Base-by-base conservation (phyloP, 2,113 vertebrate genomes). In the Thunnus maccoyii region DNA sequence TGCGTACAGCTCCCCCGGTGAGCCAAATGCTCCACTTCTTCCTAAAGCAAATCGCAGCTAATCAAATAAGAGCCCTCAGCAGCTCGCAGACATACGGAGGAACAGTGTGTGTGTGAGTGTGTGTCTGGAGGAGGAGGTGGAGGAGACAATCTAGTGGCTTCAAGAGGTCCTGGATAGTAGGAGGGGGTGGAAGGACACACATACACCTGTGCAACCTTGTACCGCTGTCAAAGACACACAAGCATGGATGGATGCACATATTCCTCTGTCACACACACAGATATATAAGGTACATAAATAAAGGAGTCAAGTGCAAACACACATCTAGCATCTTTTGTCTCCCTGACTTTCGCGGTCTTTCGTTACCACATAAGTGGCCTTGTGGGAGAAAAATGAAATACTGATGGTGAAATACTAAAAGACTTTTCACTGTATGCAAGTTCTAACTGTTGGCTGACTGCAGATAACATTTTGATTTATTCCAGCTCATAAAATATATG, bases 1-100 rank as follows among this genome's bases (percentile, higher is more conserved):
- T 76, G 72, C 56, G 71, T 67, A 30, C 68, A 25, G 83, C 77
- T 88, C 86, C 87, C 89, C 86, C 12, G 52, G 69, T 85, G 89
- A 90, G 85, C 67, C 90, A 86, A 92, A 90, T 76, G 87, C 91
- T 89, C 78, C 78, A 55, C 73, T 58, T 90, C 84, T 85, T 89
- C 91, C 90, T 87, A 89, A 92, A 92, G 88, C 87, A 90, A 93
- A 94, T 92, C 57, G 69, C 90, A 92, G 89, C 91, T 93, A 91
- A 92, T 93, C 93, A 92, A 92, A 93, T 91, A 91, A 90, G 88
- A 89, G 91, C 87, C 79, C 90, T 92, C 84, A 88, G 80, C 74
- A 84, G 89, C 11, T 70, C 14, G 57, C 86, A 91, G 92, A 90
- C 77, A 73, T 52, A 91, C 86, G 72, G 74, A 57, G 47, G 83